Evolutionary conservation across 1,140 invertebrate species (phyloP).

Genomic region (Scaptomyza graminum): DNA sequence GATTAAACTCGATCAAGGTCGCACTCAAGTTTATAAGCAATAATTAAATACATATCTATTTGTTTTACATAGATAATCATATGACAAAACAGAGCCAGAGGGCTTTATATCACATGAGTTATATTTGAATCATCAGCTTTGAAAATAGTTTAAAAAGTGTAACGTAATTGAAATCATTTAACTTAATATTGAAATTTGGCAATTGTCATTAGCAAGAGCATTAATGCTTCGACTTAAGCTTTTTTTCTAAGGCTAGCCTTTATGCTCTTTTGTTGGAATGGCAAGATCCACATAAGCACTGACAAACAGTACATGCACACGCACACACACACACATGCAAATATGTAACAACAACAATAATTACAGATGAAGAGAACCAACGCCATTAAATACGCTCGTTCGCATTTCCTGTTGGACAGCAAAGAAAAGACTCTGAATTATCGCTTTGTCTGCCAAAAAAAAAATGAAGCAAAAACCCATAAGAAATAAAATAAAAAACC

Average conservation of each 20-base stretch:
- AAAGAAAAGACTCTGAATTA: constrained; percentile 54
- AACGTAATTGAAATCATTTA: not conserved
- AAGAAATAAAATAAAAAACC: constrained; percentile 19
- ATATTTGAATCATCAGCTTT: constrained; percentile 31
- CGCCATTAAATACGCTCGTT: constrained; percentile 74
- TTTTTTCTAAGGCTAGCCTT: constrained; percentile 4
- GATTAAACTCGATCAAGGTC: constrained; percentile 42
- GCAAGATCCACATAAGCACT: constrained; percentile 54
- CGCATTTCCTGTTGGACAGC: constrained; percentile 74
- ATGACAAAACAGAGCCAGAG: constrained; percentile 11
- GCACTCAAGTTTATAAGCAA: constrained; percentile 8
- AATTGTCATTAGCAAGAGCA: constrained; percentile 4
- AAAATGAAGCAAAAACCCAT: constrained; percentile 22
- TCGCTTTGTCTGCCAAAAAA: constrained; percentile 73
- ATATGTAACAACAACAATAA: constrained; percentile 41
- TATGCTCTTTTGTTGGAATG: constrained; percentile 14
- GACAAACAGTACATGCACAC: too few relatives aligned
- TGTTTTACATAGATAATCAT: not conserved
- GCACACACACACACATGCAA: constrained; percentile 21
- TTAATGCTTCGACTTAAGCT: constrained; percentile 15
- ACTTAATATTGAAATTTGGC: too few relatives aligned
- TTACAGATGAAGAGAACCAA: constrained; percentile 44
- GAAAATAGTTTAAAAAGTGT: not conserved
- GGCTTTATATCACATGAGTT: constrained; percentile 10
- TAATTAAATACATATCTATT: not conserved